Conservation (phyloP, 2,888 invertebrate genomes). For the Amitus sp. region DNA sequence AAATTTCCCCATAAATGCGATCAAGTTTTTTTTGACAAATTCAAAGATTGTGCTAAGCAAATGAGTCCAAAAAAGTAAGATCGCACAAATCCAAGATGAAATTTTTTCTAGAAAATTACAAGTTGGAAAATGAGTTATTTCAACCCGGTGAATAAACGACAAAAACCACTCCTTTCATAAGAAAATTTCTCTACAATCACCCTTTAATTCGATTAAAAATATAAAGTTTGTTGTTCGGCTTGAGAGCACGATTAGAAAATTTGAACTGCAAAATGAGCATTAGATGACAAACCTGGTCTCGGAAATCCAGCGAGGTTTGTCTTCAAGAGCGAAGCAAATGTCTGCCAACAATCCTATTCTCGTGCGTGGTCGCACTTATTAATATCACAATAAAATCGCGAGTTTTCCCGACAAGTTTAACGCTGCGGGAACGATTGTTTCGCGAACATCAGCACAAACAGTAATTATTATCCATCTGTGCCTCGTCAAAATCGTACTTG, state of each 20-base stretch:
- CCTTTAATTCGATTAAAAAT: neutral
- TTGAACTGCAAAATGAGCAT: too few species aligned
- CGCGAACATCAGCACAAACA: neutral
- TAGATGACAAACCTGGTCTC: slow-evolving; percentile 2
- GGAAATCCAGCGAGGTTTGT: slow-evolving; percentile 1
- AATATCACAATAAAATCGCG: slow-evolving; percentile 3
- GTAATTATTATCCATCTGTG: neutral
- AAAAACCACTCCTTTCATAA: neutral
- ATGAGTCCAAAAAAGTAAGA: too few species aligned
- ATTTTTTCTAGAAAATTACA: too few species aligned
- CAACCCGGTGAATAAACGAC: too few species aligned
- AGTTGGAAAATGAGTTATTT: too few species aligned
- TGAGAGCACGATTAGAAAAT: too few species aligned
- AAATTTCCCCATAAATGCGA: too few species aligned
- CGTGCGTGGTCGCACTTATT: slow-evolving; percentile 1
- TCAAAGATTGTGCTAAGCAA: too few species aligned
- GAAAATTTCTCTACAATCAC: neutral
- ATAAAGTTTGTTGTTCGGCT: too few species aligned
- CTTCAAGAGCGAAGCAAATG: neutral
- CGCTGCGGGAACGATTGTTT: neutral
- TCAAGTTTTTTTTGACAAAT: too few species aligned
- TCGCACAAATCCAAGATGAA: too few species aligned
- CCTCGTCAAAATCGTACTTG: too few species aligned
- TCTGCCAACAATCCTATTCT: neutral
- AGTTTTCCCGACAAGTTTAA: neutral